phyloP scores from a whole-genome alignment of 1,140 invertebrate genomes.

The Monochamus saltuarius region DNA sequence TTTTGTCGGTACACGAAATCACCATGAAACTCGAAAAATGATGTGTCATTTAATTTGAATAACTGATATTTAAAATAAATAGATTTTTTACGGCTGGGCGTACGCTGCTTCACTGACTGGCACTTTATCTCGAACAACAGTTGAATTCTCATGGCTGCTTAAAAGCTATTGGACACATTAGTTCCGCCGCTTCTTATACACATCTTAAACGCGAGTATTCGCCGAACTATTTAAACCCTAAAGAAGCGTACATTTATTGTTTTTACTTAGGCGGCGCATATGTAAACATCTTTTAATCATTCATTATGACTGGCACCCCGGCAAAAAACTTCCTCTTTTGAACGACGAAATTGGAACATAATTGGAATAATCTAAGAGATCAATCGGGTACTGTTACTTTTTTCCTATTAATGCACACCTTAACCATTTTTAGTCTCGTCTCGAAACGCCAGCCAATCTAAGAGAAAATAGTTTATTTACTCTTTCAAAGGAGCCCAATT shows the following conservation, averaged over 20 bases:
- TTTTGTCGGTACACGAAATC: conserved; percentile 10
- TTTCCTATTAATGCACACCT: no score
- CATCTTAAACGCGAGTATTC: conserved; percentile 25
- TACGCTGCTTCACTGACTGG: conserved; percentile 23
- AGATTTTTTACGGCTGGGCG: conserved; percentile 24
- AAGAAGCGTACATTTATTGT: conserved; percentile 14
- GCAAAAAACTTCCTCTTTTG: no score
- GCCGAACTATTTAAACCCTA: conserved; percentile 23
- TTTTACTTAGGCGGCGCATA: conserved; percentile 13
- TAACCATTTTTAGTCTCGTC: no score
- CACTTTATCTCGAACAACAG: conserved; percentile 29
- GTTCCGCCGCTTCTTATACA: conserved; percentile 28
- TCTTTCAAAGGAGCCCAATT: no score
- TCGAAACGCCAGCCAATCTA: no score
- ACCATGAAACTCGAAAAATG: conserved; percentile 24
- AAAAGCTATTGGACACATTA: conserved; percentile 36
- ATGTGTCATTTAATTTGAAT: conserved; percentile 22
- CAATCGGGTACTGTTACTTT: no score
- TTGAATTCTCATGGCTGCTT: conserved; percentile 38
- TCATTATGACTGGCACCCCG: not conserved
- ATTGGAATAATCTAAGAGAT: no score
- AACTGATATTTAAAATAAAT: conserved; percentile 31
- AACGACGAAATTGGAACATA: no score
- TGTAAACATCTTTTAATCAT: conserved; percentile 10
- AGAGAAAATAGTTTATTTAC: no score